A percentile compares a stretch with the other conserved stretches of the same genome.
These are phyloP conservation scores for Monopis laevigella DNA, from an alignment of 2,888 invertebrate genomes.

Conservation along the genomic window DNA sequence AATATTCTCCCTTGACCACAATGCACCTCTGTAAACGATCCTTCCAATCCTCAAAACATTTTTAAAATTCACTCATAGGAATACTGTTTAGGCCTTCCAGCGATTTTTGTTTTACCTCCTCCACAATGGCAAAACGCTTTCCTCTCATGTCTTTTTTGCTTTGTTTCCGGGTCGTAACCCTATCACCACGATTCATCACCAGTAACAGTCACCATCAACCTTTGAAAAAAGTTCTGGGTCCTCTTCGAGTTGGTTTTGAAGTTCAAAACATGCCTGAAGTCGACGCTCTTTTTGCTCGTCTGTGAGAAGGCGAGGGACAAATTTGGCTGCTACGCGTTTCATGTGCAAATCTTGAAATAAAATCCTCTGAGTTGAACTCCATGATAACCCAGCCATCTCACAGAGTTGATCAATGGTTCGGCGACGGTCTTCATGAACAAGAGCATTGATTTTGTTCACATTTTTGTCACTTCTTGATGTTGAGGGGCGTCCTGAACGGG, in stretches of 20 bases:
- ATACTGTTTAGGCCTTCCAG: constrained; percentile 1
- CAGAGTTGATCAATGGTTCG: constrained; percentile 8
- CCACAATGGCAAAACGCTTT: neutral
- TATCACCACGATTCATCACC: constrained; percentile 9
- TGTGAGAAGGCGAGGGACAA: constrained; percentile 2
- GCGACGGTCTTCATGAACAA: constrained; percentile 10
- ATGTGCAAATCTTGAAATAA: neutral
- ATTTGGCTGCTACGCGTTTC: constrained; percentile 7
- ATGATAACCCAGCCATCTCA: constrained; percentile 5
- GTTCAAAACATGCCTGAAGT: constrained; percentile 8
- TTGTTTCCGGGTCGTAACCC: constrained; percentile 2
- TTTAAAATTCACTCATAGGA: neutral
- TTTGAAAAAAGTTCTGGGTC: constrained; percentile 4
- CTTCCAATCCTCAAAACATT: too few relatives aligned
- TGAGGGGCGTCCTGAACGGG: constrained; percentile 8
- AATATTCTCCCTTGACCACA: too few relatives aligned
- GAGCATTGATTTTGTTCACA: constrained; percentile 6
- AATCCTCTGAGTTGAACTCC: constrained; percentile 2
- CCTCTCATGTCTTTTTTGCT: constrained; percentile 5
- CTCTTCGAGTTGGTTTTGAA: constrained; percentile 9
- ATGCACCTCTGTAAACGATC: too few relatives aligned
- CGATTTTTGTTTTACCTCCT: constrained; percentile 4
- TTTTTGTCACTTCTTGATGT: constrained; percentile 6
- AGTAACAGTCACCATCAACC: too few relatives aligned
- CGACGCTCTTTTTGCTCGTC: constrained; percentile 9